Base-by-base conservation (phyloP, 2,113 vertebrate genomes). In the Myocastor coypus region DNA sequence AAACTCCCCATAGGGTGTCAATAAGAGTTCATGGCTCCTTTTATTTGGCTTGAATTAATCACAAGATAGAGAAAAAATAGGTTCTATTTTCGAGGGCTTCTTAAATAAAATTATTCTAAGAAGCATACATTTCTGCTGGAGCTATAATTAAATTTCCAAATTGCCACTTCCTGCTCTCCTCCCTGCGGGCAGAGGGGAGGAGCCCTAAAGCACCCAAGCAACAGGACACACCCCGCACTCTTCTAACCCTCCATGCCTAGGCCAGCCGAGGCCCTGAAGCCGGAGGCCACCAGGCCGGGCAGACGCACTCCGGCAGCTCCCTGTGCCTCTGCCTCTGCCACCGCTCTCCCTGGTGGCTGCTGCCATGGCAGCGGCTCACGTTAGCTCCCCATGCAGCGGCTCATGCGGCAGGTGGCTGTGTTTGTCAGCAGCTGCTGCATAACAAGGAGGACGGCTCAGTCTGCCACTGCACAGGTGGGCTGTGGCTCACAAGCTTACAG, bases 1-100 rank as follows among this genome's bases (percentile, higher is more conserved):
- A 96, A 97, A 95, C 55, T 78, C 26, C 66, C 92, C 30, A 0
- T 16, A 71, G 89, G 94, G 64, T 46, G 64, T 91, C 96, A 68
- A 37, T 57, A 73, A 87, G 55, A 69, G 94, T 34, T 55, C 78
- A 59, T 11, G 10, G 61, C 59, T 86, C 71, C 91, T 78, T 93
- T 92, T 89, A 94, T 91, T 96, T 59, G 69, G 66, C 37, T 95
- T 89, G 80, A 95, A 96, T 95, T 96, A 93, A 95, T 95, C 95
- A 78, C 61, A 71, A 95, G 69, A 84, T 22, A 30, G 85, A 42
- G 8, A 16, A 50, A 52, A 75, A 93, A 83, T 46, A 69, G 32
- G 34, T 83, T 87, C 91, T 96, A 59, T 68, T 87, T 97, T 77
- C 92, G 86, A 97, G 89, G 94, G 66, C 68, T 94, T 96, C 94